phyloP scores from a whole-genome alignment of 1,140 invertebrate genomes.

The Drosophila mojavensis region DNA sequence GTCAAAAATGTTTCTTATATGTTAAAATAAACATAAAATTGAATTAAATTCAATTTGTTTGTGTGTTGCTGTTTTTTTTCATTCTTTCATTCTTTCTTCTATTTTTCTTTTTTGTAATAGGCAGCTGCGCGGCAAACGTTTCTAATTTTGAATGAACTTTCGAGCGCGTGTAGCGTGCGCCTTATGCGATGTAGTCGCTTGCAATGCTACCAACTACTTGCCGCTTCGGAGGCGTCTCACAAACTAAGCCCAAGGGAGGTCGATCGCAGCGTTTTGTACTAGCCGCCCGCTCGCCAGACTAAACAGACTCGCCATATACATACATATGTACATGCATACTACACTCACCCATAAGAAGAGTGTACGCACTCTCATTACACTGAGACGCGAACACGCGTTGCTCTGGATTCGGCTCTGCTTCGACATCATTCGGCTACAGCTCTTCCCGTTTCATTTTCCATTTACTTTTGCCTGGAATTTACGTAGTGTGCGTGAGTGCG shows the following conservation, averaged over 20 bases:
- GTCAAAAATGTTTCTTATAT: constrained; percentile 38
- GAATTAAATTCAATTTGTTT: constrained; percentile 26
- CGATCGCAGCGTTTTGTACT: constrained; percentile 76
- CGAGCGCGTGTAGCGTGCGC: constrained; percentile 32
- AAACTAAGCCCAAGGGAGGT: constrained; percentile 79
- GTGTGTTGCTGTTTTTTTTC: constrained; percentile 3
- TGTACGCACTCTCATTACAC: constrained; percentile 40
- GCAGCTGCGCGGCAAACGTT: constrained; percentile 43
- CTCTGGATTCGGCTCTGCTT: constrained; percentile 28
- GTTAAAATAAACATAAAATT: constrained; percentile 43
- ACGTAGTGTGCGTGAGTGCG: neutral
- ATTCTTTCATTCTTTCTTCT: too few species aligned
- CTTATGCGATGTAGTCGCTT: constrained; percentile 33
- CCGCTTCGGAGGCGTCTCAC: constrained; percentile 77
- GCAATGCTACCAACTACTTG: constrained; percentile 70
- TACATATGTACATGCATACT: too few species aligned
- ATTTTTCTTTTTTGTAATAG: neutral
- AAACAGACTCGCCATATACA: neutral
- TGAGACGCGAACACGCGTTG: constrained; percentile 21
- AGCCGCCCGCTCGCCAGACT: constrained; percentile 10
- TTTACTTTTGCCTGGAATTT: constrained; percentile 46
- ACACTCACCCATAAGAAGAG: constrained; percentile 19
- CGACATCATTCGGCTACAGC: constrained; percentile 49
- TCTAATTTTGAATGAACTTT: constrained; percentile 56
- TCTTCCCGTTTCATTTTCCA: constrained; percentile 65